Percentiles rank a stretch among this genome's conserved stretches.
Evolutionary conservation across 2,888 invertebrate genomes (phyloP).

Genomic region (Ochropleura leucogaster): DNA sequence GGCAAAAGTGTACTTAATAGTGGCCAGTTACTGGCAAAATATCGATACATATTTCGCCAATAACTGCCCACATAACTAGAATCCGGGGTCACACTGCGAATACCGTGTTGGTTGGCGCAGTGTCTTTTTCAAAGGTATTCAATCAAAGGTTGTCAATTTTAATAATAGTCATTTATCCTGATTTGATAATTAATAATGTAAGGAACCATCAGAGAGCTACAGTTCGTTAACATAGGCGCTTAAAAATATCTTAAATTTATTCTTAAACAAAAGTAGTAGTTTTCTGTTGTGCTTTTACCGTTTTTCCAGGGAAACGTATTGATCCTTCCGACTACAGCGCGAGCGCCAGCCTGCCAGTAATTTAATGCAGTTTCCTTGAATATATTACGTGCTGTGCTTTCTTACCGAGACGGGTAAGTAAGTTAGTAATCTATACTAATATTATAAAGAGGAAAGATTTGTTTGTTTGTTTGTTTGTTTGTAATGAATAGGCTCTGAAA

Average conservation of each 20-base stretch:
- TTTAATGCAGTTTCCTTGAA: conserved; percentile 35
- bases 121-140: no score
- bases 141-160: neutral
- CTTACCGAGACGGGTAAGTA: neutral
- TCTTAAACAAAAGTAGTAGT: neutral
- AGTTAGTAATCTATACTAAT: no score
- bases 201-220: neutral
- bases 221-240: neutral
- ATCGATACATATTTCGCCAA: neutral
- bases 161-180: neutral
- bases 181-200: neutral
- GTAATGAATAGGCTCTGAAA: no score
- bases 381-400: neutral
- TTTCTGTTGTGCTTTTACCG: neutral
- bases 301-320: conserved; percentile 11
- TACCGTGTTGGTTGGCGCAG: no score
- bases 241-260: neutral
- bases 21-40: neutral
- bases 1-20: neutral
- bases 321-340: conserved; percentile 9
- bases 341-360: conserved; percentile 6
- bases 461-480: no score
- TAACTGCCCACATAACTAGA: neutral
- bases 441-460: no score
- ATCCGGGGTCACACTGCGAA: neutral